These are phyloP conservation scores for Ectropis crepuscularia DNA, from an alignment of 2,888 invertebrate species.

Conservation along the genomic window DNA sequence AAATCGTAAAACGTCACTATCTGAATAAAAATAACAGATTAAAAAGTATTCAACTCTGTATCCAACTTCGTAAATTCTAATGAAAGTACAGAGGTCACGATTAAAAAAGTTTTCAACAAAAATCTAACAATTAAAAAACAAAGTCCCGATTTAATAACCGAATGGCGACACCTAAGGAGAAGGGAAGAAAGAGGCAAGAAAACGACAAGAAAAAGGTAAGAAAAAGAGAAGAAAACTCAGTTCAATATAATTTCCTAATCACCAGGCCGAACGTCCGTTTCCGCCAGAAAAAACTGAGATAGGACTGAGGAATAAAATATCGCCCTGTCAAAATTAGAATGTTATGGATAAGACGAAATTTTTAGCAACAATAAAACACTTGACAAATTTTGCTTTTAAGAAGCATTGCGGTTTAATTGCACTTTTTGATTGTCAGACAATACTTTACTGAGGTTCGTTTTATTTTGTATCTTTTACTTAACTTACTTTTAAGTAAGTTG, in stretches of 20 bases:
- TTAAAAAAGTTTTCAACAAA: conserved; percentile 53
- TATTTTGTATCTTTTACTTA: too few species aligned
- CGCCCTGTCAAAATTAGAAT: conserved; percentile 64
- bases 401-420: too few species aligned
- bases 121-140: conserved; percentile 70
- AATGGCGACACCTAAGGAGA: conserved; percentile 73
- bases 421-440: too few species aligned
- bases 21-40: too few species aligned
- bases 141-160: conserved; percentile 83
- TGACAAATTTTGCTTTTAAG: too few species aligned
- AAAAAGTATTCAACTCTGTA: too few species aligned
- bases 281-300: conserved; percentile 74
- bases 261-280: conserved; percentile 80
- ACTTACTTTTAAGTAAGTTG: too few species aligned
- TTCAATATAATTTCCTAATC: conserved; percentile 84
- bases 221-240: conserved; percentile 60
- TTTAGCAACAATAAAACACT: background rate
- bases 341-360: conserved; percentile 57
- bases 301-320: conserved; percentile 57
- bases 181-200: conserved; percentile 36
- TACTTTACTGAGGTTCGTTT: too few species aligned
- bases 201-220: background rate
- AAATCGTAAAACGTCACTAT: too few species aligned
- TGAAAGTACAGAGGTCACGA: conserved; percentile 40
- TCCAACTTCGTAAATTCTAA: conserved; percentile 1